phyloP scores from a whole-genome alignment of 2,797 vertebrate species.

The Enteromius thamalakanensis region DNA sequence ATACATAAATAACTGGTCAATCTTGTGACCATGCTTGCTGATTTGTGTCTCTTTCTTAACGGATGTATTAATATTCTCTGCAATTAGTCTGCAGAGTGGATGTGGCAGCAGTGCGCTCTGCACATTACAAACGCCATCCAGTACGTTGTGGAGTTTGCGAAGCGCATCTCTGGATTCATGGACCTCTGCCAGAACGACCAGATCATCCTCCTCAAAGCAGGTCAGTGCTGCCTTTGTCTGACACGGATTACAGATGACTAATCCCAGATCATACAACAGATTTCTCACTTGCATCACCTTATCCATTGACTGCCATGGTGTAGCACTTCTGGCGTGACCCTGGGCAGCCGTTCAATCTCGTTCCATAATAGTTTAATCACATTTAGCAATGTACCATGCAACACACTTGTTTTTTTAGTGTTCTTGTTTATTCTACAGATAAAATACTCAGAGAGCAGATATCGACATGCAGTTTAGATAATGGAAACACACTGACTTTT shows the following conservation, averaged over 20 bases:
- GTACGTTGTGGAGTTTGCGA: constrained; percentile 94
- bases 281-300: neutral
- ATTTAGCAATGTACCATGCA: neutral
- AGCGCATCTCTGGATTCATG: constrained; percentile 91
- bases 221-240: constrained; percentile 71
- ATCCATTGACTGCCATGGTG: neutral
- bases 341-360: neutral
- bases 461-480: neutral
- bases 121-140: constrained; percentile 92
- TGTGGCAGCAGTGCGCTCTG: constrained; percentile 92
- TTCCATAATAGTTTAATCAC: neutral
- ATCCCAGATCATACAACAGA: constrained; percentile 37
- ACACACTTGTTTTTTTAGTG: neutral
- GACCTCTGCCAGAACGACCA: constrained; percentile 95
- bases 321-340: constrained; percentile 4
- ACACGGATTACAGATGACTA: neutral
- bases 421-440: neutral
- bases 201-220: constrained; percentile 93
- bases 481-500: neutral
- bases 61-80: constrained; percentile 1
- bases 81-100: constrained; percentile 85
- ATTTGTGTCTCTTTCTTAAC: neutral
- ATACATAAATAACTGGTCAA: neutral
- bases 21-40: neutral
- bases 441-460: neutral